Evolutionary conservation across 2,888 invertebrate genomes (phyloP), one percentile per base, ranked within the genome.

Genomic region (Fragum sueziense): DNA sequence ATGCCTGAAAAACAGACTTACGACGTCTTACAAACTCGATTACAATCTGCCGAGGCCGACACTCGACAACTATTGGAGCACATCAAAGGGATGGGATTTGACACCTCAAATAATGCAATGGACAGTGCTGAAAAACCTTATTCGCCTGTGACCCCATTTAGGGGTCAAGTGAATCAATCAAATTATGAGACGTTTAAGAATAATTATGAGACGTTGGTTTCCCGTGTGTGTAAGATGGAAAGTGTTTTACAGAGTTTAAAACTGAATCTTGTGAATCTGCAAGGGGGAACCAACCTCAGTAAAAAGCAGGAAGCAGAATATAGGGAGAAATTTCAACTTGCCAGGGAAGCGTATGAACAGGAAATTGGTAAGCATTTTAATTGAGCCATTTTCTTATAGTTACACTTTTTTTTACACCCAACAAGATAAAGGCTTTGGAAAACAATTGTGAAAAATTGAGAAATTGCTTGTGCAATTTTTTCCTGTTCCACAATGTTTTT

Each of bases 201-300:
- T 69, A 87, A 86, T 65, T 89, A 89, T 74, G 89, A 89, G 77
- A 74, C 69, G 0, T 72, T 90, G 3, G 87, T 89, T 11, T 88
- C 88, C 17, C 80, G 91, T 52, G 88, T 91, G 52, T 91, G 91
- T 82, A 88, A 88, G 79, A 86, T 86, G 57, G 91, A 92, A 84
- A 91, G 91, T 83, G 85, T 87, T 54, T 84, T 92, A 31, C 90
- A 91, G 75, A 90, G 87, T 34, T 75, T 91, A 65, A 92, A 91
- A 74, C 77, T 90, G 57, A 90, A 86, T 59, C 79, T 91, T 34
- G 79, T 88, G 17, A 88, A 87, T 70, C 70, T 89, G n/a, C 89
- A 90, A 54, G 88, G 90, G 9, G 87, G 88, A 69, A 77, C 79
- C n/a, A 90, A 88, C 33, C 80, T 90, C 20, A 84, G 81, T 65